Conservation (phyloP, 2,797 vertebrate genomes). For the Steatocranus sp. region DNA sequence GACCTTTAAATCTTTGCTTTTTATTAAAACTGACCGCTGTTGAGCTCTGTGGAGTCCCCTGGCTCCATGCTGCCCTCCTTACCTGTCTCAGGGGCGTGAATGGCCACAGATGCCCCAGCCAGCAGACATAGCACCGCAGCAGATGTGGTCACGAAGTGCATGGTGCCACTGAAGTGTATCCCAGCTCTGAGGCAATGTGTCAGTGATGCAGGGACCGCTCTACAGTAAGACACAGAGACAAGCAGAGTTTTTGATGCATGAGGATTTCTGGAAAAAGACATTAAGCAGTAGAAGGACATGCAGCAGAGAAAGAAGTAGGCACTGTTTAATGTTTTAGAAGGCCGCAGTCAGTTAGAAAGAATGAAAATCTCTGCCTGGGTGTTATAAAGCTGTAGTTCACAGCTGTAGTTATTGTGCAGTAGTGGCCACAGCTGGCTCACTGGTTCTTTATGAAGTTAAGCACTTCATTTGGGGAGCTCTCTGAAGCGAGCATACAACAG, state of each 20-base stretch:
- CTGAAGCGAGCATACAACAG: background rate
- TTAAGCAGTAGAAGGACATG: background rate
- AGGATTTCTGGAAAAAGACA: background rate
- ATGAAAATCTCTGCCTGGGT: background rate
- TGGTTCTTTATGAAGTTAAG: background rate
- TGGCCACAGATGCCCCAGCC: slow-evolving; percentile 18
- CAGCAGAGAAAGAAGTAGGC: background rate
- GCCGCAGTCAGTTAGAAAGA: background rate
- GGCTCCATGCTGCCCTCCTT: background rate
- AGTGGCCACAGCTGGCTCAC: background rate
- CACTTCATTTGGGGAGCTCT: background rate
- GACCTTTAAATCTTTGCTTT: background rate
- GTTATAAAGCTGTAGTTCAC: background rate
- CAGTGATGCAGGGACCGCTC: background rate
- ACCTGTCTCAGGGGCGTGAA: slow-evolving; percentile 52
- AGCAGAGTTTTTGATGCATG: background rate
- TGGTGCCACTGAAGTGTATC: slow-evolving; percentile 21
- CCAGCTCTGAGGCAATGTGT: background rate
- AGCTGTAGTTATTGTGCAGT: background rate
- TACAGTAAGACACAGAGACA: background rate
- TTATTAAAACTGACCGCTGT: background rate
- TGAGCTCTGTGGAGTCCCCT: background rate
- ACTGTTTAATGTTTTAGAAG: background rate
- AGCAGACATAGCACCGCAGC: slow-evolving; percentile 50
- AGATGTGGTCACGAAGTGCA: slow-evolving; percentile 27